Conservation (phyloP, 2,888 invertebrate genomes). For the Pristionchus exspectatus region DNA sequence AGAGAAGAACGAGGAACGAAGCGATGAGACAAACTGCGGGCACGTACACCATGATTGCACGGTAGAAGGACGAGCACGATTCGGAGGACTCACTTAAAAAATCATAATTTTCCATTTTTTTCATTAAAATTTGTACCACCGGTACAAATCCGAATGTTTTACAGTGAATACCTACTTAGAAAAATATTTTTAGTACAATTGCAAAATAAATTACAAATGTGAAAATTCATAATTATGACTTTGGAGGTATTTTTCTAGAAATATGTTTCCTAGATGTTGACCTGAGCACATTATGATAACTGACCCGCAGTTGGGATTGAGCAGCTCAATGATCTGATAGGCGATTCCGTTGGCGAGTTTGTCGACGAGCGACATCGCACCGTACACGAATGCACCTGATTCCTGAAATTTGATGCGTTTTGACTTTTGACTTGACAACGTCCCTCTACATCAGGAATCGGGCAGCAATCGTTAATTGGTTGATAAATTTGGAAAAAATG, state of each 20-base stretch:
- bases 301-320: conserved; percentile 82
- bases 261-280: no score
- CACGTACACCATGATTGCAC: conserved; percentile 73
- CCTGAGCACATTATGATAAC: conserved; percentile 57
- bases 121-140: no score
- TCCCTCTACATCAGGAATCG: no score
- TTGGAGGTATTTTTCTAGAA: not conserved
- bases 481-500: not conserved
- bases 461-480: not conserved
- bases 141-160: no score
- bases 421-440: no score
- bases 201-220: no score
- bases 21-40: conserved; percentile 71
- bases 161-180: no score
- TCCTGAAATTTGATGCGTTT: conserved; percentile 81
- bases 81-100: conserved; percentile 64
- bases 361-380: conserved; percentile 93
- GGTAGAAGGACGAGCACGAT: conserved; percentile 71
- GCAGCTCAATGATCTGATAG: conserved; percentile 89
- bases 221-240: no score
- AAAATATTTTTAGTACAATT: no score
- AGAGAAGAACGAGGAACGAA: conserved; percentile 69
- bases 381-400: conserved; percentile 92
- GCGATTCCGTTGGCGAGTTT: conserved; percentile 92
- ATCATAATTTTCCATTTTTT: not conserved